Conservation (phyloP, 2,888 invertebrate species). For the Lasioglossum pauxillum region DNA sequence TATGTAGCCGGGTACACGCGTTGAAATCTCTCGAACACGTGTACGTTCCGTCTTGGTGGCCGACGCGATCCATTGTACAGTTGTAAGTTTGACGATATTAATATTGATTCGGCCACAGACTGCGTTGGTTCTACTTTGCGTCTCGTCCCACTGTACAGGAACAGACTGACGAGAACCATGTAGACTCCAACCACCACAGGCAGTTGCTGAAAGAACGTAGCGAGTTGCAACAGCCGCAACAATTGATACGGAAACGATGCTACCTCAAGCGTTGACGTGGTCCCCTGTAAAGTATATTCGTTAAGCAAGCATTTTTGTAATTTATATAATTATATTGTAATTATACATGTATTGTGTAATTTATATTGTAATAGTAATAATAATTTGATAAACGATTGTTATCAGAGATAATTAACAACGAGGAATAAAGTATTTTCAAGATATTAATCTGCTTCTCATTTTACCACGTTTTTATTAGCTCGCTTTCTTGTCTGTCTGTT, state of each 20-base stretch:
- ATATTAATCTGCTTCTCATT: background rate
- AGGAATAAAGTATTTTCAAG: constrained; percentile 14
- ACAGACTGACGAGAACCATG: constrained; percentile 47
- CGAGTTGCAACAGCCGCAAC: constrained; percentile 24
- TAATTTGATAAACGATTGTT: background rate
- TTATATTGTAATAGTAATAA: background rate
- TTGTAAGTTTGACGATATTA: constrained; percentile 15
- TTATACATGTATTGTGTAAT: background rate
- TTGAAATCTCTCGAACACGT: constrained; percentile 24
- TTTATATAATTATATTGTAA: too few relatives aligned
- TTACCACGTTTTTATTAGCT: too few relatives aligned
- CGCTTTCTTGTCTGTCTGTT: too few relatives aligned
- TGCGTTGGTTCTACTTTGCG: background rate
- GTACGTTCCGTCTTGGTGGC: background rate
- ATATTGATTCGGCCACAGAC: background rate
- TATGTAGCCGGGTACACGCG: background rate
- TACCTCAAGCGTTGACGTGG: background rate
- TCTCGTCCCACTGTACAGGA: constrained; percentile 12
- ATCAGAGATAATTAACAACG: background rate
- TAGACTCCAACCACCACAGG: constrained; percentile 66
- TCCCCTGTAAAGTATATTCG: constrained; percentile 44
- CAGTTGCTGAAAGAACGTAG: constrained; percentile 50
- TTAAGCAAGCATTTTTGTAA: background rate
- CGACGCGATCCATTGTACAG: background rate
- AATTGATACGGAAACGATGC: constrained; percentile 19